These are phyloP conservation scores for Acleris holmiana DNA, from an alignment of 2,888 invertebrate genomes.

Conservation along the genomic window DNA sequence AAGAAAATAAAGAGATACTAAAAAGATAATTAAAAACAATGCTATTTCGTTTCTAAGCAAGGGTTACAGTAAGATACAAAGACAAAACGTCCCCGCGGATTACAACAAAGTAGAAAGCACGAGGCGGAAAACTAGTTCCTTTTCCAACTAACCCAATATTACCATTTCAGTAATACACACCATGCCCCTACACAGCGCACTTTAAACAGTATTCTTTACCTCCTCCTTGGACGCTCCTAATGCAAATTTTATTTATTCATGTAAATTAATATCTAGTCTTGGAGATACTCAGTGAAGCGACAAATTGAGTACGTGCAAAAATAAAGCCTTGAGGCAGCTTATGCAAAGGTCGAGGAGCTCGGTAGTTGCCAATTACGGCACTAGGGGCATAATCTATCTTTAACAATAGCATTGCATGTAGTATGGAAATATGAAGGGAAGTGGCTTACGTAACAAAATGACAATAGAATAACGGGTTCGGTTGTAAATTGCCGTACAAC, in stretches of 20 bases:
- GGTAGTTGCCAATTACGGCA: conserved; percentile 65
- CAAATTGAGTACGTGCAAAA: conserved; percentile 84
- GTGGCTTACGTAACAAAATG: not conserved
- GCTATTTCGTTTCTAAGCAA: not conserved
- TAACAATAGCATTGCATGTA: conserved; percentile 14
- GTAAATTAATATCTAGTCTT: conserved; percentile 84
- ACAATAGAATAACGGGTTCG: too few species aligned
- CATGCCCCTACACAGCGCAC: conserved; percentile 38
- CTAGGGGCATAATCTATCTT: conserved; percentile 22
- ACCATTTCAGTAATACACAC: conserved; percentile 27
- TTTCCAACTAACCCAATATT: conserved; percentile 28
- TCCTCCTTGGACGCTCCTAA: conserved; percentile 71
- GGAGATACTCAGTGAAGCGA: conserved; percentile 76
- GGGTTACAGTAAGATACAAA: conserved; percentile 4
- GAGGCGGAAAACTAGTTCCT: conserved; percentile 34
- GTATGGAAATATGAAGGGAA: not conserved
- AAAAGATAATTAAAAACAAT: not conserved
- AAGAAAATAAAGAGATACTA: not conserved
- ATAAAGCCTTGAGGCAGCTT: conserved; percentile 70
- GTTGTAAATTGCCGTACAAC: too few species aligned
- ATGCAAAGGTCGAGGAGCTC: conserved; percentile 62
- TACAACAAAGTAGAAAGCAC: conserved; percentile 27
- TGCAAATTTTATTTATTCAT: conserved; percentile 85
- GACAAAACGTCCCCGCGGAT: conserved; percentile 11
- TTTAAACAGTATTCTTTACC: conserved; percentile 63